Conservation (phyloP, 2,113 vertebrate species). For the Maccullochella peelii region DNA sequence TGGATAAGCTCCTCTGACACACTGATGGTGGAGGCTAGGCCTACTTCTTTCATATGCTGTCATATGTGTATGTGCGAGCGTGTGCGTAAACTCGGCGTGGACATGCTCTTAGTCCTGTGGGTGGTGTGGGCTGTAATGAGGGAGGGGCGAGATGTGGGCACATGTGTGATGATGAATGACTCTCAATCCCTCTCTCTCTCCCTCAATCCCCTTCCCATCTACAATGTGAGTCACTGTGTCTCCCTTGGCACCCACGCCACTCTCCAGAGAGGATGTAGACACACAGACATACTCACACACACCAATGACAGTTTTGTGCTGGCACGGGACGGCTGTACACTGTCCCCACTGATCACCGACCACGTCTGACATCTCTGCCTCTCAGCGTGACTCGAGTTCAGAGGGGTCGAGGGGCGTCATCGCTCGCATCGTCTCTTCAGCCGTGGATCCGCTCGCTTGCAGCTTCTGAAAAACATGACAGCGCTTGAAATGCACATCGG, state of each 20-base stretch:
- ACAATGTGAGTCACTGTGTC: constrained; percentile 58
- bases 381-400: constrained; percentile 48
- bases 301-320: constrained; percentile 44
- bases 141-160: constrained; percentile 51
- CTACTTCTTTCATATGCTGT: constrained; percentile 52
- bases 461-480: constrained; percentile 52
- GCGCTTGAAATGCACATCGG: constrained; percentile 58
- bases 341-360: constrained; percentile 51
- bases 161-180: constrained; percentile 59
- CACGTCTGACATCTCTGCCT: constrained; percentile 58
- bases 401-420: constrained; percentile 25
- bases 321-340: constrained; percentile 55
- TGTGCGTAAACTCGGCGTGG: background rate
- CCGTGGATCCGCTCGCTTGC: background rate
- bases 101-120: constrained; percentile 60
- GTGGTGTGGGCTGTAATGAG: constrained; percentile 65
- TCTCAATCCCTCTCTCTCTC: constrained; percentile 49
- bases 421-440: background rate
- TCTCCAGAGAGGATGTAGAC: constrained; percentile 28
- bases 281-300: constrained; percentile 5
- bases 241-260: constrained; percentile 18
- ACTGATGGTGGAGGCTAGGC: constrained; percentile 59
- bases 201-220: constrained; percentile 20
- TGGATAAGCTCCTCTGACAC: constrained; percentile 67
- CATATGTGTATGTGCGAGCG: constrained; percentile 1